These are phyloP conservation scores for Masticophis lateralis DNA, from an alignment of 2,797 vertebrate genomes.

Conservation along the genomic window DNA sequence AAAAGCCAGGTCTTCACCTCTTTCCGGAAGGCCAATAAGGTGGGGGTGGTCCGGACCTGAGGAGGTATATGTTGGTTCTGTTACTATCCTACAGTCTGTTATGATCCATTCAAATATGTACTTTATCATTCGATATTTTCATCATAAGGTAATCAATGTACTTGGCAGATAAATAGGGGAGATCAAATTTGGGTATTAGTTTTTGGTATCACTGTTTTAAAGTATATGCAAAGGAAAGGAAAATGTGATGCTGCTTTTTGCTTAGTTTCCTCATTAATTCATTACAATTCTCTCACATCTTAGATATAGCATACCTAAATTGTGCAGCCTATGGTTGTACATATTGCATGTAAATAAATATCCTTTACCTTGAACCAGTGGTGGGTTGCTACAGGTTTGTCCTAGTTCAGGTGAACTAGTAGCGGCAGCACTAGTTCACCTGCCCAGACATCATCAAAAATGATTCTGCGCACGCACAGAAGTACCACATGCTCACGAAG, in stretches of 20 bases:
- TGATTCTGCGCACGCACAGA: too few species aligned
- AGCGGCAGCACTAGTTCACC: too few species aligned
- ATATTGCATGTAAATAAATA: not conserved
- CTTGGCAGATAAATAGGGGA: not conserved
- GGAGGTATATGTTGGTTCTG: not conserved
- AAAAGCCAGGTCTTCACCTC: too few species aligned
- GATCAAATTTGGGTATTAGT: not conserved
- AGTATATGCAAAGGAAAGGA: not conserved
- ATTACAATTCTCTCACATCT: not conserved
- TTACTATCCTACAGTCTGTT: not conserved
- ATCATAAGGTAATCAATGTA: not conserved
- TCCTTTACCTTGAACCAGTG: too few species aligned
- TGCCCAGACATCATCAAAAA: too few species aligned
- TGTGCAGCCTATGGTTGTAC: not conserved
- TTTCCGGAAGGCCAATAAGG: too few species aligned
- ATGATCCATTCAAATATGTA: constrained; percentile 8
- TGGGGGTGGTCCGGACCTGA: too few species aligned
- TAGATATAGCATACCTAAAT: not conserved
- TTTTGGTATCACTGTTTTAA: not conserved
- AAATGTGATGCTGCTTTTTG: not conserved
- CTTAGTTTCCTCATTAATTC: not conserved
- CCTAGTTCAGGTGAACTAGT: too few species aligned
- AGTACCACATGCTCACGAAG: too few species aligned
- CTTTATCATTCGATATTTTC: not conserved
- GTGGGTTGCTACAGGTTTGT: too few species aligned